Percentiles rank a stretch among this genome's conserved stretches.
phyloP scores from a whole-genome alignment of 2,888 invertebrate genomes.

The Tuta absoluta region DNA sequence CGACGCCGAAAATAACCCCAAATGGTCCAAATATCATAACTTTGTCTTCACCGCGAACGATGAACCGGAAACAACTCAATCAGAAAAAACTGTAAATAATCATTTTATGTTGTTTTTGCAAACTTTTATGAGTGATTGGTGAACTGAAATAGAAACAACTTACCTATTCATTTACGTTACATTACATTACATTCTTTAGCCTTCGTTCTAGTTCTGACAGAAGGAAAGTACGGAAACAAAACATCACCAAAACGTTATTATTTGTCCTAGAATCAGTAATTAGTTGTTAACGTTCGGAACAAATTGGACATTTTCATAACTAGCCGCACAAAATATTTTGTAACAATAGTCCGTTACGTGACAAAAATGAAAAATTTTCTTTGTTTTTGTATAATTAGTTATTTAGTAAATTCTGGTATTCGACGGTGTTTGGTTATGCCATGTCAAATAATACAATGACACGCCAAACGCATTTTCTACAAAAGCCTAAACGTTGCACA shows the following conservation, averaged over 20 bases:
- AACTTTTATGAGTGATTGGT: background rate
- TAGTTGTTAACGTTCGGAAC: constrained; percentile 12
- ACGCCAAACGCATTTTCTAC: background rate
- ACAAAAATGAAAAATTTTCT: constrained; percentile 9
- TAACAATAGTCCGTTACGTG: constrained; percentile 17
- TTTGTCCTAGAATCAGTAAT: constrained; percentile 17
- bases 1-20: background rate
- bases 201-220: too few species aligned
- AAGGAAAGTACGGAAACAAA: background rate
- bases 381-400: constrained; percentile 19
- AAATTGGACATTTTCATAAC: constrained; percentile 15
- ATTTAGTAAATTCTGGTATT: constrained; percentile 9
- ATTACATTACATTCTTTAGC: too few species aligned
- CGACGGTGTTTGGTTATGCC: constrained; percentile 14
- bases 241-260: background rate
- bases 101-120: background rate
- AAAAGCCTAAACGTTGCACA: background rate
- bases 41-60: constrained; percentile 13
- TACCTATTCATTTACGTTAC: too few species aligned
- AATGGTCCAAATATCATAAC: constrained; percentile 7
- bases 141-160: too few species aligned
- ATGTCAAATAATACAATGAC: constrained; percentile 1
- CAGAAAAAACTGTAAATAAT: background rate
- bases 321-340: constrained; percentile 18
- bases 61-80: constrained; percentile 7